Base-by-base conservation (phyloP, 2,797 vertebrate genomes). In the Pampus argenteus region DNA sequence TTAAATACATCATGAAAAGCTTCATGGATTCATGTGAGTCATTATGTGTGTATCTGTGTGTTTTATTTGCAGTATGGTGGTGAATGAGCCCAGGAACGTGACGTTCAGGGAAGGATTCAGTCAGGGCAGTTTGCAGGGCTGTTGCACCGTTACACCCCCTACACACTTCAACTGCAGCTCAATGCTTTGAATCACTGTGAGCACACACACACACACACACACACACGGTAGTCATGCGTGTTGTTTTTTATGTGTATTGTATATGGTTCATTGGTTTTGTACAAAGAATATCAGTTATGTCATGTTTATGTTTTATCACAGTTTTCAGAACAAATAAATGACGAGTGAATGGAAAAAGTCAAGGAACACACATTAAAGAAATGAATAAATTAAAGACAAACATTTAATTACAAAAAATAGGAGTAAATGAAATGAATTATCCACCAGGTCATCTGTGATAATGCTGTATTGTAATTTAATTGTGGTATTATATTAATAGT, bases 161-260 rank as follows among this genome's bases (percentile, higher is more conserved):
- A 29, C 75, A 63, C 61, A 29, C n/a, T 86, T 91, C 71, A 92
- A 91, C 84, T 92, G 91, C 64, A 92, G 81, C 80, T 40, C 64
- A 23, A 14, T 76, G 51, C 45, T 78, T 69, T 91, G 58, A 89
- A 50, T 51, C 31, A 36, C 28, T 26, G 9, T 20, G 13, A 54
- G 61, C 18, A 36, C 65, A 61, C 49, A 29, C 20, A 62, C 34
- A 66, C 23, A 58, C 28, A 22, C 54, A 36, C 26, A 18, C 17
- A n/a, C 44, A 45, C 42, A 45, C 18, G 17, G 6, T 18, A 44
- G 15, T 18, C 17, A 44, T 44, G 15, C 9, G 6, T 6, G 6
- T 7, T 18, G 5, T 44, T 18, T 44, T 18, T 44, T 44, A 42
- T 14, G 6, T 44, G 8, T 44, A 44, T 44, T 18, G 6, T 44